Conservation (phyloP, 1,140 invertebrate species). For the Bactericera cockerelli region DNA sequence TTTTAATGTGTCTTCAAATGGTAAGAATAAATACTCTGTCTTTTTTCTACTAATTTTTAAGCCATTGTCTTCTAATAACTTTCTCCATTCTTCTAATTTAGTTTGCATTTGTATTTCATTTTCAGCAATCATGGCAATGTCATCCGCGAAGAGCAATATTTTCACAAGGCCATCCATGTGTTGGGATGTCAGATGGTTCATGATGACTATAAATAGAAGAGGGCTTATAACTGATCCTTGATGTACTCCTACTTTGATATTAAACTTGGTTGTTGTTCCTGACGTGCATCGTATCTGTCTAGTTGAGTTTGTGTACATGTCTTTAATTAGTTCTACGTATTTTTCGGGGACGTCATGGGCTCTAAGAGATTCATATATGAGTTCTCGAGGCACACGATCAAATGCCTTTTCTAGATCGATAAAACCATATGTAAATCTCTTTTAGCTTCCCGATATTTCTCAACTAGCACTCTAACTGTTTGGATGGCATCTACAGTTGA, state of each 20-base stretch:
- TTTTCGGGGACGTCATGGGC: not conserved
- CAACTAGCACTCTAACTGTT: not conserved
- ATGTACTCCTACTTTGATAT: not conserved
- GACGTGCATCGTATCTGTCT: not conserved
- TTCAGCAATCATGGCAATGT: constrained; percentile 11
- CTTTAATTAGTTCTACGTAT: not conserved
- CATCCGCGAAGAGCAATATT: constrained; percentile 8
- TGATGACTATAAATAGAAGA: constrained; percentile 1
- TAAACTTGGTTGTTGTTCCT: not conserved
- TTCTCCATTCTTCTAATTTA: not conserved
- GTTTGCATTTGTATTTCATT: constrained; percentile 12
- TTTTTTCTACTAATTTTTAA: constrained; percentile 12
- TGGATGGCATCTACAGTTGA: constrained; percentile 1
- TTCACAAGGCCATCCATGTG: not conserved
- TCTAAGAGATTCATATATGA: constrained; percentile 6
- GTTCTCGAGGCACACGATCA: not conserved
- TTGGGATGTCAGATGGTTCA: not conserved
- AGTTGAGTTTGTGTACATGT: not conserved
- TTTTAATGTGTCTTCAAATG: not conserved
- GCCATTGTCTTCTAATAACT: constrained; percentile 4
- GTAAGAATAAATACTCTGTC: not conserved
- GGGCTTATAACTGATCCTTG: not conserved
- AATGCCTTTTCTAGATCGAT: constrained; percentile 13
- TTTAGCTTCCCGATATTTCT: not conserved
- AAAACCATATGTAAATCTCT: constrained; percentile 9